Evolutionary conservation across 2,797 vertebrate genomes (phyloP).

Genomic region (Pachyuromys duprasi): DNA sequence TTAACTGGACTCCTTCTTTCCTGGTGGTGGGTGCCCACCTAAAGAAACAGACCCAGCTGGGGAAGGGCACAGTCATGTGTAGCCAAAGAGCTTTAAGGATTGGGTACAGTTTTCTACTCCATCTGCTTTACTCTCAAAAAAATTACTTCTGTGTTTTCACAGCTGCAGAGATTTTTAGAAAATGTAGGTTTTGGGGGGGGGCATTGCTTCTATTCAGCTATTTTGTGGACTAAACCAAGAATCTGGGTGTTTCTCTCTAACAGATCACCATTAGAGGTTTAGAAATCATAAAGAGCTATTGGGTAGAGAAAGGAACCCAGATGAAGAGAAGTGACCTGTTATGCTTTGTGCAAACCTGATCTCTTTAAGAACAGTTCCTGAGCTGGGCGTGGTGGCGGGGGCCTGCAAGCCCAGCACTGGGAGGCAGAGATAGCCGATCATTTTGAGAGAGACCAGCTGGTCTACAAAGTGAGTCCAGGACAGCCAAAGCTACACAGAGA

Average conservation of each 20-base stretch:
- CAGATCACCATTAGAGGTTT: not conserved
- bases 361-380: not conserved
- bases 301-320: not conserved
- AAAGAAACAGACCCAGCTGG: not conserved
- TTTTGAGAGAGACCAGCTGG: too few relatives aligned
- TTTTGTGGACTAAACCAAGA: not conserved
- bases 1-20: not conserved
- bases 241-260: not conserved
- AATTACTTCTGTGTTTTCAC: not conserved
- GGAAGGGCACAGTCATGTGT: not conserved
- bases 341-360: not conserved
- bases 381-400: too few relatives aligned
- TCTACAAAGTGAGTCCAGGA: too few relatives aligned
- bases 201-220: not conserved
- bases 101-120: not conserved
- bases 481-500: too few relatives aligned
- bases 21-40: not conserved
- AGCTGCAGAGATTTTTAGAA: not conserved
- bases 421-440: too few relatives aligned
- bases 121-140: not conserved
- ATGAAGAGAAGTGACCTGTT: not conserved
- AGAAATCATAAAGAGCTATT: not conserved
- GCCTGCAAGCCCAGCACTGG: too few relatives aligned
- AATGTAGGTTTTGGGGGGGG: not conserved
- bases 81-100: not conserved